A percentile compares a stretch with the other conserved stretches of the same genome.
phyloP scores from a whole-genome alignment of 1,140 invertebrate genomes.

The Drosophila sulfurigaster region DNA sequence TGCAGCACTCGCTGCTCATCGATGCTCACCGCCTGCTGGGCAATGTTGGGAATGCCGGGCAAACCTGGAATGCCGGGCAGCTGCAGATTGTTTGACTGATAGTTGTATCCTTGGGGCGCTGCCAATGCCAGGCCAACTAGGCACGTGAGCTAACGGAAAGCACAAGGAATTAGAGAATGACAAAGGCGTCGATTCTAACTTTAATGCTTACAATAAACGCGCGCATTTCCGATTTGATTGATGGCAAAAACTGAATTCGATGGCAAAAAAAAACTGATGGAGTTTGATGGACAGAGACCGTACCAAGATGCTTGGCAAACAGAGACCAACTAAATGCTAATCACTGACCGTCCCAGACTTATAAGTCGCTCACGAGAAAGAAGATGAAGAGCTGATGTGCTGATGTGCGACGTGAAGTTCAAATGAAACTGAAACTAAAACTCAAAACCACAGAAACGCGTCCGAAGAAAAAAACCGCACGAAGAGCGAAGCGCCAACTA shows the following conservation, averaged over 20 bases:
- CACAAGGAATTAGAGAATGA: conserved; percentile 14
- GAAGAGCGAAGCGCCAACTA: conserved; percentile 39
- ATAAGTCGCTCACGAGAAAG: conserved; percentile 51
- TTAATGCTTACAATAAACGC: conserved; percentile 72
- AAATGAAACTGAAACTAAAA: conserved; percentile 68
- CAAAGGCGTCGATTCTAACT: too few relatives aligned
- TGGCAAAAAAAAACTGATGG: conserved; percentile 1
- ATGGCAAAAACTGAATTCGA: conserved; percentile 2
- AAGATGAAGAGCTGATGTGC: conserved; percentile 13
- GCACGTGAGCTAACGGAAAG: conserved; percentile 59
- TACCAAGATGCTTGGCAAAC: conserved; percentile 71
- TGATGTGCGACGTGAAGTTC: conserved; percentile 54
- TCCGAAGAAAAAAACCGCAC: conserved; percentile 40
- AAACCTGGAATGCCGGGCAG: conserved; percentile 42
- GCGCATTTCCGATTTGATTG: conserved; percentile 66
- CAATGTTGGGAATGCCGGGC: conserved; percentile 36
- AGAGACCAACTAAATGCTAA: conserved; percentile 84
- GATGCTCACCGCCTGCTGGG: conserved; percentile 34
- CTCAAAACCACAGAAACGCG: conserved; percentile 34
- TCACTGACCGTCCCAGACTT: conserved; percentile 71
- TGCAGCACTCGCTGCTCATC: conserved; percentile 63
- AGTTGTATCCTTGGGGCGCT: conserved; percentile 78
- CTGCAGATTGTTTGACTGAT: conserved; percentile 56
- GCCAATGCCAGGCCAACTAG: conserved; percentile 62
- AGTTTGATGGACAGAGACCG: conserved; percentile 6